Evolutionary conservation across 2,888 invertebrate genomes (phyloP), one percentile per base, ranked within the genome.

Genomic region (Epinotia demarniana): DNA sequence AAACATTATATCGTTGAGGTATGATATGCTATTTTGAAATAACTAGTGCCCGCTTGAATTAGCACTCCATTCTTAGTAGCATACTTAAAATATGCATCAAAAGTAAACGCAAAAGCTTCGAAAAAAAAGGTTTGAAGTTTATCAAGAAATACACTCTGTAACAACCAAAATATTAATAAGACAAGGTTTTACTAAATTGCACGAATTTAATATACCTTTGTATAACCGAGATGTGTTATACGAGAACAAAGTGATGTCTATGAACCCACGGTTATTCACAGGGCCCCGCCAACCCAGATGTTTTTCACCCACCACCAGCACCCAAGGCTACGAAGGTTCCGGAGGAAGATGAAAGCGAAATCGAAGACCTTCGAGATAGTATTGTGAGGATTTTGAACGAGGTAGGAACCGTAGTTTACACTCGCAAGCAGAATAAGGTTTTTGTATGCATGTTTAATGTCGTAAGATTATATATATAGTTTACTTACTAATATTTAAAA

Each of bases 1-100:
- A 96, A 98, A 86, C 98, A 98, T 90, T 93, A 96, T 74, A 96
- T 98, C 0, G 84, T 97, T 77, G 96, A 97, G 95, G 97, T 96
- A 89, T 53, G 43, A 16, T 49, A 49, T 49, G 49, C 16, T 16
- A 16, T 49, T 16, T 16, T 5, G 3, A 49, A 16, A 16, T 49
- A 49, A 49, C 16, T 49, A 49, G 4, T 53, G 6, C 13, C 49
- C 8, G 53, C 53, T n/a, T 0, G 53, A n/a, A 53, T 53, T 5
- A 53, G 3, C 16, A 49, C 13, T 13, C 4, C 16, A 49, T 49
- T 49, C 49, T 13, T 8, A 33, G 33, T 33, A 33, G 33, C 8
- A 8, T 46, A 46, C 46, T 46, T 13, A 46, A 46, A 12, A 46
- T 46, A 12, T 12, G 46, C 13, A 46, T 12, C 13, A 46, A 12